These are phyloP conservation scores for Trypoxylus dichotomus DNA, from an alignment of 1,140 invertebrate genomes.

Conservation along the genomic window DNA sequence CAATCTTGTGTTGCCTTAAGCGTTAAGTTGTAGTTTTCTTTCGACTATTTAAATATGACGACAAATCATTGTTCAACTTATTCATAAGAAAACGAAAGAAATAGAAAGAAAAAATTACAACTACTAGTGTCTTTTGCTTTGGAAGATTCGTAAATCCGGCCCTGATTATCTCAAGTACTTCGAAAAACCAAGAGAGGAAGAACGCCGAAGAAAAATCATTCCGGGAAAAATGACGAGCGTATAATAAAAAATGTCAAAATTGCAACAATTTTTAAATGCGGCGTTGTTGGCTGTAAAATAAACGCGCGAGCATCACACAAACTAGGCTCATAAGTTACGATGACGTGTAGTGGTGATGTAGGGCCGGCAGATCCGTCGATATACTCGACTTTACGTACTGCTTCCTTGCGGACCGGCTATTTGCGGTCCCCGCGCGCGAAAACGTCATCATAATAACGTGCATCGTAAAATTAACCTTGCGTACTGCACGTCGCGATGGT, in stretches of 20 bases:
- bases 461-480: constrained; percentile 48
- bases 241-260: constrained; percentile 39
- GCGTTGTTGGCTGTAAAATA: constrained; percentile 39
- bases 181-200: constrained; percentile 3
- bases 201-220: neutral
- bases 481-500: constrained; percentile 42
- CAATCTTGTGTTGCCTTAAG: no score
- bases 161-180: neutral
- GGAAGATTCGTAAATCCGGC: neutral
- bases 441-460: constrained; percentile 42
- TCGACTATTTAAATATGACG: no score
- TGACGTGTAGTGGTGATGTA: constrained; percentile 22
- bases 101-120: no score
- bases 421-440: neutral
- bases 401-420: constrained; percentile 13
- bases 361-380: constrained; percentile 25
- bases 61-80: no score
- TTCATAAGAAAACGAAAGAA: no score
- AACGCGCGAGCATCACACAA: constrained; percentile 38
- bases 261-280: constrained; percentile 38
- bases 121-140: no score
- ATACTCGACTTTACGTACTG: constrained; percentile 32
- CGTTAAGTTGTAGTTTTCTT: no score
- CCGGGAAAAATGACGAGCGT: constrained; percentile 1
- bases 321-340: constrained; percentile 45